phyloP scores from a whole-genome alignment of 2,888 invertebrate genomes.

The Aspidiotus rigidus region DNA sequence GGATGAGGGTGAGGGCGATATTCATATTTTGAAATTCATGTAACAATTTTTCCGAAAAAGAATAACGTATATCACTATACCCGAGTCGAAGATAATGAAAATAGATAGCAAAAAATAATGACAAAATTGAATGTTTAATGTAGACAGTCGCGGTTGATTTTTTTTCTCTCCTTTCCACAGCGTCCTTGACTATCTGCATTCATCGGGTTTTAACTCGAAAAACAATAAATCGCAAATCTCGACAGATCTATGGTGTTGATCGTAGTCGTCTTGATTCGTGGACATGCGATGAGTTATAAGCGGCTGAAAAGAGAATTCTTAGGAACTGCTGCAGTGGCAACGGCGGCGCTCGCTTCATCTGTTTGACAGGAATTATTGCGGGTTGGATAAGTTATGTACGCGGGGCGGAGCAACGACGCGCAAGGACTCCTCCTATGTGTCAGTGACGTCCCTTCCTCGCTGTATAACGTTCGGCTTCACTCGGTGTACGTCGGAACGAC shows the following conservation, averaged over 20 bases:
- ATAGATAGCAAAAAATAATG: neutral
- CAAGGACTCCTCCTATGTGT: slow-evolving; percentile 37
- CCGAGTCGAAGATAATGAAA: too few relatives aligned
- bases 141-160: slow-evolving; percentile 17
- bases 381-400: slow-evolving; percentile 37
- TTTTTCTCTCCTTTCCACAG: slow-evolving; percentile 2
- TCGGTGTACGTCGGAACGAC: slow-evolving; percentile 31
- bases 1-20: neutral
- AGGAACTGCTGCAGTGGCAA: slow-evolving; percentile 28
- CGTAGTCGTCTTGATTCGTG: slow-evolving; percentile 27
- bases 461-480: slow-evolving; percentile 28
- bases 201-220: slow-evolving; percentile 19
- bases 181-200: slow-evolving; percentile 28
- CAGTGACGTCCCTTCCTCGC: slow-evolving; percentile 38
- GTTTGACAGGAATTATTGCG: slow-evolving; percentile 35
- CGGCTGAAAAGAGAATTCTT: slow-evolving; percentile 26
- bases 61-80: neutral
- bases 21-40: slow-evolving; percentile 1
- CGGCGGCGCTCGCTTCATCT: slow-evolving; percentile 28
- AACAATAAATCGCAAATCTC: slow-evolving; percentile 29
- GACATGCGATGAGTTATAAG: slow-evolving; percentile 29
- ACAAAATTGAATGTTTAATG: slow-evolving; percentile 19
- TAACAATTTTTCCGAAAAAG: neutral
- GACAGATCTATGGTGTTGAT: slow-evolving; percentile 27
- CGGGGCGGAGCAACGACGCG: slow-evolving; percentile 34